These are phyloP conservation scores for Promerops cafer DNA, from an alignment of 2,113 vertebrate genomes.

Conservation along the genomic window DNA sequence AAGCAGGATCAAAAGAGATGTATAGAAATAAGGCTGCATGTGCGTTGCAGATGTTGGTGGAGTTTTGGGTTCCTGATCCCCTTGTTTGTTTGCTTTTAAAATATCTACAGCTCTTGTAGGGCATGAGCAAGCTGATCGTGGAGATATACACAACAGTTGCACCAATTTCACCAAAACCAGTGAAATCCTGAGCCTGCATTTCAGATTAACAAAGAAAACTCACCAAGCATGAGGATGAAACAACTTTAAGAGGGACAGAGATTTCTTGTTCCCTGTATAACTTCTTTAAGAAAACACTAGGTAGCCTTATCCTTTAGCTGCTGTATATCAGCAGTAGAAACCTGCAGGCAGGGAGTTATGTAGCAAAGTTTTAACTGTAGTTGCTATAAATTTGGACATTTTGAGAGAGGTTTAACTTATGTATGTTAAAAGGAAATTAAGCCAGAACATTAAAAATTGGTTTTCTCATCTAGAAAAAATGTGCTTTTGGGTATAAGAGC, in stretches of 20 bases:
- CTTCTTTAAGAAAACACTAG: neutral
- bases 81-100: constrained; percentile 56
- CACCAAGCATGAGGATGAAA: neutral
- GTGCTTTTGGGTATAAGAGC: neutral
- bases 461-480: constrained; percentile 8
- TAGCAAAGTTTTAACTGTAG: neutral
- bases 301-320: neutral
- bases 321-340: neutral
- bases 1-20: constrained; percentile 48
- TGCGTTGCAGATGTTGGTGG: constrained; percentile 56
- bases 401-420: neutral
- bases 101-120: neutral
- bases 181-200: neutral
- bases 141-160: neutral
- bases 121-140: neutral
- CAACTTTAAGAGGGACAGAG: neutral
- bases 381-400: neutral
- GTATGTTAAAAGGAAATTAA: neutral
- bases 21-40: constrained; percentile 37
- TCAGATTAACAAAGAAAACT: neutral
- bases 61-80: constrained; percentile 8
- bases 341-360: neutral
- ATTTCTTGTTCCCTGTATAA: neutral
- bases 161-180: neutral
- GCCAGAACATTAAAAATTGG: neutral